Conservation (phyloP, 2,888 invertebrate genomes). For the Brachyopa scutellaris region DNA sequence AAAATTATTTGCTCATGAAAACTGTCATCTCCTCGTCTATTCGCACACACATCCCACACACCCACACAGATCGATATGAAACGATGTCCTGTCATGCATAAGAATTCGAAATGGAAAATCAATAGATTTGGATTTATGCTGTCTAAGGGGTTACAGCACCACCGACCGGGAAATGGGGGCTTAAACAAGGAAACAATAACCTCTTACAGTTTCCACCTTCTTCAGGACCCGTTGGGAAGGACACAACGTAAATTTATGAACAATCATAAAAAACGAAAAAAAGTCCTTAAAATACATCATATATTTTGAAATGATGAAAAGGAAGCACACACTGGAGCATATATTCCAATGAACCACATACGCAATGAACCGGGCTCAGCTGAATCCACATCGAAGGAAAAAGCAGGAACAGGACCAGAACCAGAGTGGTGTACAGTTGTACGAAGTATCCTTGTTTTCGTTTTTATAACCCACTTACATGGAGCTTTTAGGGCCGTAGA, state of each 20-base stretch:
- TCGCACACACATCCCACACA: slow-evolving; percentile 16
- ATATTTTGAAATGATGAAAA: slow-evolving; percentile 54
- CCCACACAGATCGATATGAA: not conserved
- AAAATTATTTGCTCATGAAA: slow-evolving; percentile 71
- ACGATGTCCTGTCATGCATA: slow-evolving; percentile 16
- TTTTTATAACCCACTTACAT: slow-evolving; percentile 72
- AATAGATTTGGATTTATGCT: slow-evolving; percentile 53
- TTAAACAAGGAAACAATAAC: slow-evolving; percentile 61
- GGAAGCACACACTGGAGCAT: not conserved
- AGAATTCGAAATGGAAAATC: slow-evolving; percentile 48
- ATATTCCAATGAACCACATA: slow-evolving; percentile 42
- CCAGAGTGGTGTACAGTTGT: slow-evolving; percentile 10
- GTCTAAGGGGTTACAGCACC: slow-evolving; percentile 12
- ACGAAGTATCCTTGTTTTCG: slow-evolving; percentile 66
- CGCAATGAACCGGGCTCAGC: slow-evolving; percentile 51
- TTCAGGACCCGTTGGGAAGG: not conserved
- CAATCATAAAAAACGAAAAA: slow-evolving; percentile 62
- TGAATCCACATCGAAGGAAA: slow-evolving; percentile 50
- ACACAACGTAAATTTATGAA: slow-evolving; percentile 60
- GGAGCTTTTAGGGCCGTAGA: slow-evolving; percentile 68
- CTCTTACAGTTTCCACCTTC: slow-evolving; percentile 38
- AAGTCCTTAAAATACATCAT: slow-evolving; percentile 63
- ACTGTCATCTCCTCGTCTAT: slow-evolving; percentile 53
- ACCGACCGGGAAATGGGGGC: slow-evolving; percentile 18
- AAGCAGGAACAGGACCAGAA: slow-evolving; percentile 32